Conservation (phyloP, 2,113 vertebrate species). For the Rhinogobius similis region DNA sequence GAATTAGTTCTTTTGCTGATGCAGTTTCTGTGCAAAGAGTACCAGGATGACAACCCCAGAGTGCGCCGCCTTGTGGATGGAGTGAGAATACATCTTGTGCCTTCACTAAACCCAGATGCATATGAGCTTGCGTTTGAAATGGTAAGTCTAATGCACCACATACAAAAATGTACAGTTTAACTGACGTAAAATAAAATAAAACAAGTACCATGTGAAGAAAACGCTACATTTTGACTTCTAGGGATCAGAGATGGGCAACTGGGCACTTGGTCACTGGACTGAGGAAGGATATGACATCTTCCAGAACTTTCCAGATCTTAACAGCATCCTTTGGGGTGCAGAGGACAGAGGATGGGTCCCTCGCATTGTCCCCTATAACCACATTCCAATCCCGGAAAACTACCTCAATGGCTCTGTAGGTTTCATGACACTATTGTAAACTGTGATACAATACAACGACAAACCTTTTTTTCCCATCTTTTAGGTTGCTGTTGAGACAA, state of each 20-base stretch:
- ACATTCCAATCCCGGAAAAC: conserved; percentile 88
- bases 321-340: conserved; percentile 88
- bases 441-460: neutral
- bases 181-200: too few species aligned
- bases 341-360: conserved; percentile 89
- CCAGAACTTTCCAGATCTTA: conserved; percentile 93
- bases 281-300: conserved; percentile 97
- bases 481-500: conserved; percentile 88
- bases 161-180: neutral
- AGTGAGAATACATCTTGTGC: conserved; percentile 92
- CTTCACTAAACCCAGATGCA: conserved; percentile 92
- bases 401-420: conserved; percentile 80
- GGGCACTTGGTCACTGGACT: conserved; percentile 93
- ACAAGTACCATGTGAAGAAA: neutral
- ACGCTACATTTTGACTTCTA: conserved; percentile 34
- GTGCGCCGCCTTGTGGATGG: conserved; percentile 87
- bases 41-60: conserved; percentile 87
- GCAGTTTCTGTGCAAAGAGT: conserved; percentile 96
- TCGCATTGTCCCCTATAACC: conserved; percentile 86
- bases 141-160: conserved; percentile 61
- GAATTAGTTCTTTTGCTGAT: conserved; percentile 92
- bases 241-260: conserved; percentile 96
- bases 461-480: neutral
- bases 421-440: neutral
- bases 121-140: conserved; percentile 87